Percentiles rank a stretch among this genome's conserved stretches.
phyloP scores from a whole-genome alignment of 2,888 invertebrate species.

The Lumbricus terrestris region DNA sequence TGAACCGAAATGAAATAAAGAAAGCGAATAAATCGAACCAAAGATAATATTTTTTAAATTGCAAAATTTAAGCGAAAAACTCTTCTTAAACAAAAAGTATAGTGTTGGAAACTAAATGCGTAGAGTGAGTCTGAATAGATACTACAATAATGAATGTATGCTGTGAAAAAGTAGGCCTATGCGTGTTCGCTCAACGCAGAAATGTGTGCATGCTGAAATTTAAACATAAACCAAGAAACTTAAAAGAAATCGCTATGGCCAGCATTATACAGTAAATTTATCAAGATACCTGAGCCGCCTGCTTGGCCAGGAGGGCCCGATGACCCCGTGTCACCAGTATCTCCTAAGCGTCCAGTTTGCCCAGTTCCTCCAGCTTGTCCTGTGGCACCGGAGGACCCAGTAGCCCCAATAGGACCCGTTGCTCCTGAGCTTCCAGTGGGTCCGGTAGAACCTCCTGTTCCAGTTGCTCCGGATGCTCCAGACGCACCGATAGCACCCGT shows the following conservation, averaged over 20 bases:
- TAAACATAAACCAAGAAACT: background rate
- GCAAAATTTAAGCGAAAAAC: too few species aligned
- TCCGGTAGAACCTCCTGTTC: constrained; percentile 19
- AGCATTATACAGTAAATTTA: background rate
- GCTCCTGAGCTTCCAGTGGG: constrained; percentile 17
- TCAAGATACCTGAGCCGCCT: background rate
- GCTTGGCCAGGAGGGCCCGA: background rate
- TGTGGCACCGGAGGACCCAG: constrained; percentile 15
- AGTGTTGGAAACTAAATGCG: background rate
- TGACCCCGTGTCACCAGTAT: background rate
- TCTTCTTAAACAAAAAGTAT: too few species aligned
- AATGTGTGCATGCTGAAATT: background rate
- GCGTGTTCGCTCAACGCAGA: background rate
- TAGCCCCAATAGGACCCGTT: constrained; percentile 15
- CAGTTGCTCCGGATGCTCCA: constrained; percentile 17
- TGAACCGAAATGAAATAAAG: too few species aligned
- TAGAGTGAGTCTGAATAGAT: background rate
- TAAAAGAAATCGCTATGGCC: background rate
- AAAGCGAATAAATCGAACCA: too few species aligned
- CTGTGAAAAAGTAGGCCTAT: too few species aligned
- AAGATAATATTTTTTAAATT: too few species aligned
- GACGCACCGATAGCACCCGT: constrained; percentile 4
- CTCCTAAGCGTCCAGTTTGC: constrained; percentile 4
- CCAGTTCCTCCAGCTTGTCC: constrained; percentile 22
- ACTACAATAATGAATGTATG: background rate